phyloP scores from a whole-genome alignment of 2,113 vertebrate species.

The Protobothrops mucrosquamatus region DNA sequence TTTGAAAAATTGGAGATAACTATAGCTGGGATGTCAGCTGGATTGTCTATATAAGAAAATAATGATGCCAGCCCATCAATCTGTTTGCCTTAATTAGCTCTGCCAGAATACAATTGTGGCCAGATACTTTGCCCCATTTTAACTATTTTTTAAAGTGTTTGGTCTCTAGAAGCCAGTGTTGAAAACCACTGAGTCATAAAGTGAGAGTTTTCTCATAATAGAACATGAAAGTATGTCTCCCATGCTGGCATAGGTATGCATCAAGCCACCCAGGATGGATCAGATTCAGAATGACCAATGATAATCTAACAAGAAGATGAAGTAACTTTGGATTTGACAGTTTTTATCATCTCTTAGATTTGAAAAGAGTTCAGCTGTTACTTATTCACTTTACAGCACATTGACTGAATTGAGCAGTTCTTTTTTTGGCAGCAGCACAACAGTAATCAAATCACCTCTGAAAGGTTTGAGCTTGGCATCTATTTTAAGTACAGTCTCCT shows the following conservation, averaged over 20 bases:
- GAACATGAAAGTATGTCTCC: background rate
- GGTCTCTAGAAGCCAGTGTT: background rate
- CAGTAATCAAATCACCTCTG: background rate
- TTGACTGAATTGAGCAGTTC: background rate
- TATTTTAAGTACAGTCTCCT: background rate
- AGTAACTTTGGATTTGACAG: background rate
- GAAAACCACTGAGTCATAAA: background rate
- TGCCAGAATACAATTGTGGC: background rate
- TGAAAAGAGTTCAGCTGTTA: background rate
- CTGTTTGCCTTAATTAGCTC: background rate
- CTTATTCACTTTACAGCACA: background rate
- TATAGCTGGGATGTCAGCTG: background rate
- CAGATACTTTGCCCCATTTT: background rate
- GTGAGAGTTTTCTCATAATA: background rate
- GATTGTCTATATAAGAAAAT: background rate
- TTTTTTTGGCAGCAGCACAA: background rate
- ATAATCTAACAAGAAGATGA: background rate
- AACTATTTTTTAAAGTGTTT: background rate
- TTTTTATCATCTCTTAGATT: background rate
- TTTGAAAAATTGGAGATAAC: background rate
- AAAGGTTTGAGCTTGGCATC: background rate
- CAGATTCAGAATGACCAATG: background rate
- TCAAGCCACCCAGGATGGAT: background rate
- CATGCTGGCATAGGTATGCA: background rate
- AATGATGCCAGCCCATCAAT: background rate